Base-by-base conservation (phyloP, 2,797 vertebrate genomes). In the Hapalemur alaotrensis region DNA sequence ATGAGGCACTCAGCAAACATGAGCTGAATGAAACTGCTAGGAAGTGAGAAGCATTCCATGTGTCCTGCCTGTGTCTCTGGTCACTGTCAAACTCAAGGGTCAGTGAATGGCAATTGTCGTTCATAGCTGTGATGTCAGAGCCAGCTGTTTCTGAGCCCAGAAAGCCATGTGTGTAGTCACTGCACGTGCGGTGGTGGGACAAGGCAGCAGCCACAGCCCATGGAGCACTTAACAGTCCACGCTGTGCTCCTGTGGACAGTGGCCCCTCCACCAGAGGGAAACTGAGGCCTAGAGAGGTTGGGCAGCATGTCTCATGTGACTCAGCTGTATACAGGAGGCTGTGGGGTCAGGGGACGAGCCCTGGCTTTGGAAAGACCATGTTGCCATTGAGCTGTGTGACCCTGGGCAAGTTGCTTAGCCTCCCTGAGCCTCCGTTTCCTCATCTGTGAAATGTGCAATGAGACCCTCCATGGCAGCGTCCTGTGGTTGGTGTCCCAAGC, bases 21-120 rank as follows among this genome's bases (percentile, higher is more conserved):
- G 35, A 46, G 25, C 7, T 43, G 32, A 12, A 11, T 6, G 3
- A 32, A 0, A 46, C 43, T 2, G 4, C 85, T 4, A 7, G 3
- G 2, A 1, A 22, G 7, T 0, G 1, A 28, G 43, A 10, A 3
- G 7, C 18, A 1, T 2, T 20, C 32, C 50, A 0, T 3, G 2
- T 8, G 41, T 38, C 25, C 63, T 0, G 9, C 48, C 28, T 1
- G 65, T 75, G 54, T 11, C 8, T 0, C 28, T 7, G 28, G 50
- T 38, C 50, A 5, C 12, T 0, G 17, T 4, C 23, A 12, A 22
- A 41, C 22, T n/a, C 85, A 0, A 13, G 0, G 2, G 23, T 70
- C 65, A 1, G 15, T 0, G 67, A 38, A 43, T 0, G 1, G 14
- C 72, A 63, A 1, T 14, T n/a, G 5, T 15, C 3, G 0, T 23